Evolutionary conservation across 2,113 vertebrate species (phyloP).

Genomic region (Sakesphorus luctuosus): DNA sequence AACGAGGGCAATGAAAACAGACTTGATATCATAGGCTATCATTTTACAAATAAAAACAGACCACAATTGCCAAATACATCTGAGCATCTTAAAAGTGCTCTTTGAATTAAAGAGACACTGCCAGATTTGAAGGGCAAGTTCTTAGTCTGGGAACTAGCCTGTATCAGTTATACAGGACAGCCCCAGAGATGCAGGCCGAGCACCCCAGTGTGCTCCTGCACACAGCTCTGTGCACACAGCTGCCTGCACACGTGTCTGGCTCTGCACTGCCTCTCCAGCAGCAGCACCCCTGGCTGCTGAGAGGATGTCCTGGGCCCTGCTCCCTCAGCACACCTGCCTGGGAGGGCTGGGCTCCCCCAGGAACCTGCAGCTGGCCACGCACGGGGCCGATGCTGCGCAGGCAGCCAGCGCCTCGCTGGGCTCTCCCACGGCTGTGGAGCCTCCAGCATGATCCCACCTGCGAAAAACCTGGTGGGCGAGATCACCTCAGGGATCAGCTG

Average conservation of each 20-base stretch:
- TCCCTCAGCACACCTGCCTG: neutral
- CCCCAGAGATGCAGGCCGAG: neutral
- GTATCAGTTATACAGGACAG: neutral
- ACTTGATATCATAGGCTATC: slow-evolving; percentile 17
- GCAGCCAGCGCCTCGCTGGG: neutral
- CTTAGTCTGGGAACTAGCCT: neutral
- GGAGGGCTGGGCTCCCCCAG: neutral
- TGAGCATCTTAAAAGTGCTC: neutral
- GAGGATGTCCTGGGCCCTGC: rapidly evolving
- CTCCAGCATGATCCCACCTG: neutral
- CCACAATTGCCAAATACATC: neutral
- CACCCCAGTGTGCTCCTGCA: rapidly evolving
- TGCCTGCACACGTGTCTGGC: neutral
- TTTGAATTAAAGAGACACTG: slow-evolving; percentile 5
- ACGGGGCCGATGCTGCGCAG: neutral
- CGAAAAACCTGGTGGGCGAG: neutral
- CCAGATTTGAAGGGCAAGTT: neutral
- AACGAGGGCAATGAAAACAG: neutral
- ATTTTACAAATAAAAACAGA: slow-evolving; percentile 35
- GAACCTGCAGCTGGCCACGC: neutral
- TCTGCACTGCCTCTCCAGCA: neutral
- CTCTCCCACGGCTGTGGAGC: rapidly evolving
- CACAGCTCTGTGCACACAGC: neutral
- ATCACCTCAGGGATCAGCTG: rapidly evolving
- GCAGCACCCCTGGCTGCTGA: neutral